Percentiles rank a stretch among this genome's conserved stretches.
phyloP scores from a whole-genome alignment of 2,888 invertebrate genomes.

The Apodemia mormo region DNA sequence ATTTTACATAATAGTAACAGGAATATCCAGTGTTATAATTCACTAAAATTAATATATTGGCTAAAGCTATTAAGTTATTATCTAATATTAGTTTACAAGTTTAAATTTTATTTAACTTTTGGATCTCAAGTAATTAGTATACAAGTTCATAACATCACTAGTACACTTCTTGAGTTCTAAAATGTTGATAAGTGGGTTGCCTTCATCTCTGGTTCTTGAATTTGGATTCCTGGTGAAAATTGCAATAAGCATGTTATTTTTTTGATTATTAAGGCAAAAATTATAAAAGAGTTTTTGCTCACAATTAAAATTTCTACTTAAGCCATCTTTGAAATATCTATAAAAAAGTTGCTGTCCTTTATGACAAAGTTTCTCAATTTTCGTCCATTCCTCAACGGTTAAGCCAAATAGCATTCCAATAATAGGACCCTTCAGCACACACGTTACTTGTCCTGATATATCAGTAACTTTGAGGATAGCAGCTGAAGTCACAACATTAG shows the following conservation, averaged over 20 bases:
- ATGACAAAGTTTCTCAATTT: constrained; percentile 59
- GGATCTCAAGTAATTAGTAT: constrained; percentile 48
- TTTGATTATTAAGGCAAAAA: constrained; percentile 65
- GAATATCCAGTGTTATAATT: background rate
- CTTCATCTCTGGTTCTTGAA: constrained; percentile 58
- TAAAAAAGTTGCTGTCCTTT: constrained; percentile 66
- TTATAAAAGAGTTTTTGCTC: constrained; percentile 74
- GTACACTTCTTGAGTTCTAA: constrained; percentile 57
- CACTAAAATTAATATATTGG: background rate
- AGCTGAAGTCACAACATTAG: constrained; percentile 47
- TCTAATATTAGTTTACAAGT: background rate
- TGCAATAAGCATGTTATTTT: constrained; percentile 54
- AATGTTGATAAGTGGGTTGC: constrained; percentile 62
- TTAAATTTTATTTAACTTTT: background rate
- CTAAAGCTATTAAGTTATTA: background rate
- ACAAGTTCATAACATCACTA: constrained; percentile 53
- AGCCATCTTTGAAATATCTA: constrained; percentile 68
- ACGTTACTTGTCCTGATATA: constrained; percentile 61
- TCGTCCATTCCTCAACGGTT: constrained; percentile 57
- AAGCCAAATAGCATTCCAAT: constrained; percentile 65
- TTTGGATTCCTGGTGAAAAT: constrained; percentile 60
- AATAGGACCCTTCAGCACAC: constrained; percentile 57
- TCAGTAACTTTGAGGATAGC: constrained; percentile 66
- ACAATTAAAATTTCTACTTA: constrained; percentile 53
- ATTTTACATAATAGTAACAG: background rate